Percentiles rank a stretch among this genome's conserved stretches.
phyloP scores from a whole-genome alignment of 2,888 invertebrate species.

The Lasioglossum villosulum region DNA sequence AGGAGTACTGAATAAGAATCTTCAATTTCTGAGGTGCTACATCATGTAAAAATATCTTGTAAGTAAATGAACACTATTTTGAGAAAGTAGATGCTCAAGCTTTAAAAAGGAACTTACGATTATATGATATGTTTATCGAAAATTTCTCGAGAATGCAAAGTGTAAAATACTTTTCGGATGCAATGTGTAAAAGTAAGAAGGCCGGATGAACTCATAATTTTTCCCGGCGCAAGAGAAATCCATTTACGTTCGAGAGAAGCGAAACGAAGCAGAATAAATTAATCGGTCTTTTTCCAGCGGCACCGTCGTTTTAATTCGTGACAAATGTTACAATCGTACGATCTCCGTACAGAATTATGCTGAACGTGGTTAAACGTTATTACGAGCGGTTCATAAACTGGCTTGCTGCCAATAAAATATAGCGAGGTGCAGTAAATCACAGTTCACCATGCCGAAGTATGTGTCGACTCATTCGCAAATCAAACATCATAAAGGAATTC shows the following conservation, averaged over 20 bases:
- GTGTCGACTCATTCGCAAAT: slow-evolving; percentile 50
- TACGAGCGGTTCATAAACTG: slow-evolving; percentile 51
- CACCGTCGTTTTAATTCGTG: background rate
- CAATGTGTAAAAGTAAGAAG: background rate
- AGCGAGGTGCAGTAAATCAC: slow-evolving; percentile 53
- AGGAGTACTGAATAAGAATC: too few relatives aligned
- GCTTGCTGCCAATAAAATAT: slow-evolving; percentile 58
- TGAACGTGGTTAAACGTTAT: slow-evolving; percentile 27
- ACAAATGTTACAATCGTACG: slow-evolving; percentile 8
- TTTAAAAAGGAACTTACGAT: background rate
- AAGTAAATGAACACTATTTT: too few relatives aligned
- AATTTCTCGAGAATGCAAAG: background rate
- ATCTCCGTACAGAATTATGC: slow-evolving; percentile 10
- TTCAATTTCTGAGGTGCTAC: too few relatives aligned
- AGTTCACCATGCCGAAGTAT: slow-evolving; percentile 34
- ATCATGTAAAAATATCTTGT: too few relatives aligned
- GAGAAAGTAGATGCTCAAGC: too few relatives aligned
- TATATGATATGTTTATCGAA: background rate
- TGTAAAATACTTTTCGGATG: background rate
- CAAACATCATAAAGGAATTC: slow-evolving; percentile 32
- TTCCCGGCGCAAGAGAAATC: background rate
- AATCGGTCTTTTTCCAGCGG: background rate
- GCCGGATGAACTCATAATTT: background rate
- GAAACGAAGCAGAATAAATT: background rate
- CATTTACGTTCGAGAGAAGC: background rate